These are phyloP conservation scores for Coenobita brevimanus DNA, from an alignment of 1,140 invertebrate species.

Conservation along the genomic window DNA sequence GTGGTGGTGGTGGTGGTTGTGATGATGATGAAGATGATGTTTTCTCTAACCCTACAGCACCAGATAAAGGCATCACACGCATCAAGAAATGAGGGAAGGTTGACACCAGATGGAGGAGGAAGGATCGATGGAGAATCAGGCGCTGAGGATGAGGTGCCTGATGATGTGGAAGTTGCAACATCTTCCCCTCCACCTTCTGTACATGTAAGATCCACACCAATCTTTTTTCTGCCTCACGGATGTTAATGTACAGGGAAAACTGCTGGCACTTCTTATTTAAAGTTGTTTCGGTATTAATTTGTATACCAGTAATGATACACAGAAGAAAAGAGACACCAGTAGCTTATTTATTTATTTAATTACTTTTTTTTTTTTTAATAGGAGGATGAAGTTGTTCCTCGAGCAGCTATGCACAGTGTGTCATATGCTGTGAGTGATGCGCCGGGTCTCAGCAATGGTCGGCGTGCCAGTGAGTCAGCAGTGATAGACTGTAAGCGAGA, in stretches of 20 bases:
- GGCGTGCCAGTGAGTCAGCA: slow-evolving; percentile 54
- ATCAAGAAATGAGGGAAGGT: no score
- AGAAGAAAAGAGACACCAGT: no score
- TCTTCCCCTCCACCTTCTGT: not conserved
- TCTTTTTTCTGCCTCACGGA: no score
- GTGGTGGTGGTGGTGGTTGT: no score
- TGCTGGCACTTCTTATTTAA: no score
- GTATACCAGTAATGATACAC: no score
- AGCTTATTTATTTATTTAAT: no score
- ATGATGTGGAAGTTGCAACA: not conserved
- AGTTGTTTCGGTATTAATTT: no score
- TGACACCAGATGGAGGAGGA: not conserved
- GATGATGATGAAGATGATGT: no score
- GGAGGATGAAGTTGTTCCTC: slow-evolving; percentile 11
- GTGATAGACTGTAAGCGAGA: slow-evolving; percentile 16
- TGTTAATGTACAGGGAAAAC: no score
- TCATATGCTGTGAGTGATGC: slow-evolving; percentile 4
- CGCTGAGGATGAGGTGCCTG: not conserved
- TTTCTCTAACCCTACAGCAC: no score
- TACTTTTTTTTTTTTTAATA: slow-evolving; percentile 5
- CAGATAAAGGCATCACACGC: slow-evolving; percentile 14
- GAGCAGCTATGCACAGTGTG: slow-evolving; percentile 7
- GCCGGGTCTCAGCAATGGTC: slow-evolving; percentile 13
- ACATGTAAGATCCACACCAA: not conserved
- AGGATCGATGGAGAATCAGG: not conserved